A percentile compares a stretch with the other conserved stretches of the same genome.
Conservation (phyloP, 2,113 vertebrate genomes). For the Epinephelus cyanopodus region DNA sequence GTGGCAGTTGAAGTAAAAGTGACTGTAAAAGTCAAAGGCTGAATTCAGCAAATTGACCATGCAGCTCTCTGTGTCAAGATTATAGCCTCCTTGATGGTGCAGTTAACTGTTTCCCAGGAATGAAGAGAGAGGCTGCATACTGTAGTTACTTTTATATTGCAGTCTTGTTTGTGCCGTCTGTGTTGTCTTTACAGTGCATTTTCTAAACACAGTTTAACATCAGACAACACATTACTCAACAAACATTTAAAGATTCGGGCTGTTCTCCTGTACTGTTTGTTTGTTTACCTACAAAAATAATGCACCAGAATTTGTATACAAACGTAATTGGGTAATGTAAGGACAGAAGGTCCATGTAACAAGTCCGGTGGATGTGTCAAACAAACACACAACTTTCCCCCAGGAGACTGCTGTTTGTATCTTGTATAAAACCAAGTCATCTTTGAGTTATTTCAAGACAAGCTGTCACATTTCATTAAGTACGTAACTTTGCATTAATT, state of each 20-base stretch:
- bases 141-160: neutral
- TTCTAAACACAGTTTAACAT: neutral
- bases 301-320: too few relatives aligned
- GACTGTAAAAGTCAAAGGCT: slow-evolving; percentile 51
- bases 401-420: too few relatives aligned
- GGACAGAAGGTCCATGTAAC: too few relatives aligned
- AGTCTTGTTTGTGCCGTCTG: neutral
- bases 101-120: slow-evolving; percentile 12
- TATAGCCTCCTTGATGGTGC: slow-evolving; percentile 10
- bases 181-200: neutral
- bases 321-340: too few relatives aligned
- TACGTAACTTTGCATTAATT: too few relatives aligned
- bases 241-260: neutral
- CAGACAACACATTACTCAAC: neutral
- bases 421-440: too few relatives aligned
- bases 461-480: too few relatives aligned
- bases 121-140: neutral
- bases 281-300: too few relatives aligned
- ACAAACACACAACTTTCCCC: too few relatives aligned
- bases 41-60: slow-evolving; percentile 36
- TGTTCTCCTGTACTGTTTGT: too few relatives aligned
- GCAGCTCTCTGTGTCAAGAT: slow-evolving; percentile 27
- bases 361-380: too few relatives aligned
- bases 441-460: too few relatives aligned
- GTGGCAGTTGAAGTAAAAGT: slow-evolving; percentile 42